Percentiles rank a stretch among this genome's conserved stretches.
phyloP scores from a whole-genome alignment of 2,888 invertebrate genomes.

The Acheta domesticus region DNA sequence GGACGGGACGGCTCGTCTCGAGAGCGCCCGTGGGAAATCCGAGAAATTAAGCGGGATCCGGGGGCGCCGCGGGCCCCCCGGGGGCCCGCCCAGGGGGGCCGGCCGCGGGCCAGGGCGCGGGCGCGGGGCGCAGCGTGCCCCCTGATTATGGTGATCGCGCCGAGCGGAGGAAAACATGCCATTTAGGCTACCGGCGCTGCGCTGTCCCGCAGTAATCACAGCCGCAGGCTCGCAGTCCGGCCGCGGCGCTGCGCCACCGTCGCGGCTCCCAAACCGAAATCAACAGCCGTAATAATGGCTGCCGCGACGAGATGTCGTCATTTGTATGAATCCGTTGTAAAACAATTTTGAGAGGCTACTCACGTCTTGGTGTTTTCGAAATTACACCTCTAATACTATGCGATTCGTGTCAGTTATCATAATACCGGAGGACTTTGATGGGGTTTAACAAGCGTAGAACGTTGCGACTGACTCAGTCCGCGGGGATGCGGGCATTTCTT shows the following conservation, averaged over 20 bases:
- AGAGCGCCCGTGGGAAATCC: background rate
- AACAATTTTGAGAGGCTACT: constrained; percentile 4
- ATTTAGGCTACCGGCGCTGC: constrained; percentile 33
- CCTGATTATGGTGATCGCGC: constrained; percentile 35
- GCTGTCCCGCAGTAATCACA: background rate
- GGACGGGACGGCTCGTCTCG: background rate
- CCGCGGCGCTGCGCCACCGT: background rate
- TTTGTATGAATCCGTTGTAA: constrained; percentile 18
- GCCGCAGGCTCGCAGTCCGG: background rate
- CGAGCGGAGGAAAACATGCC: constrained; percentile 28
- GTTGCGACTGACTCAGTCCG: background rate
- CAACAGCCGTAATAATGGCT: constrained; percentile 18
- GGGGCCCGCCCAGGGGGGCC: background rate
- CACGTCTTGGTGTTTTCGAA: constrained; percentile 18
- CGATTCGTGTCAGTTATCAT: constrained; percentile 1
- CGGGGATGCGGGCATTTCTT: background rate
- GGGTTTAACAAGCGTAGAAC: constrained; percentile 18
- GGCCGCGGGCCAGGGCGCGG: background rate
- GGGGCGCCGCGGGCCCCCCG: background rate
- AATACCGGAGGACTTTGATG: constrained; percentile 4
- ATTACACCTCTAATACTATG: constrained; percentile 4
- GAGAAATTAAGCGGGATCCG: background rate
- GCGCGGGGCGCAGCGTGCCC: background rate
- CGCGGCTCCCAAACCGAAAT: background rate
- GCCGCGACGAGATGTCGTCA: background rate